Percentiles rank a stretch among this genome's conserved stretches.
Conservation (phyloP, 2,797 vertebrate genomes). For the Champsocephalus gunnari region DNA sequence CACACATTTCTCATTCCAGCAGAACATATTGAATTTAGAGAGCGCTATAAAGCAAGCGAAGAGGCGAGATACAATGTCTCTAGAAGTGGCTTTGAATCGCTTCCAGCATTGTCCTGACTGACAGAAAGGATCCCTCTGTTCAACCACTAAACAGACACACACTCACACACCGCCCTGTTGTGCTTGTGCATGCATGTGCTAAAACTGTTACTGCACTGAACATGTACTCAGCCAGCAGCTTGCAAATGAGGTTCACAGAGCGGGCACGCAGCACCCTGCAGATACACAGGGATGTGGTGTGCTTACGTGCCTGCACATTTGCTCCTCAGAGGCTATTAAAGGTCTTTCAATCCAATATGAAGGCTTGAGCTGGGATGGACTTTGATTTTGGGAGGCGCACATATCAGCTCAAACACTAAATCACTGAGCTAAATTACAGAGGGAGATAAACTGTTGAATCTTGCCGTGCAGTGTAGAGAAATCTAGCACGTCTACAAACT, state of each 20-base stretch:
- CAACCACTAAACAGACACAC: conserved; percentile 35
- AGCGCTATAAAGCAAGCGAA: conserved; percentile 54
- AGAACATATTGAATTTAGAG: conserved; percentile 60
- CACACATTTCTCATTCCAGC: conserved; percentile 45
- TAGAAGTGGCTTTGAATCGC: conserved; percentile 80
- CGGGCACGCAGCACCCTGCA: conserved; percentile 44
- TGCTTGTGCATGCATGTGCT: conserved; percentile 46
- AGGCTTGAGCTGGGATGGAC: conserved; percentile 37
- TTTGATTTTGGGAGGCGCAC: conserved; percentile 39
- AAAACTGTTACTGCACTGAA: conserved; percentile 52
- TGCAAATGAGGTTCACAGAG: conserved; percentile 68
- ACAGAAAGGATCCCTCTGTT: conserved; percentile 85
- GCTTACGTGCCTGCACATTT: conserved; percentile 21
- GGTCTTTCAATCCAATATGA: conserved; percentile 43
- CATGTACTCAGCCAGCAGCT: conserved; percentile 46
- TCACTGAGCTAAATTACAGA: conserved; percentile 35
- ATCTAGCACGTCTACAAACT: conserved; percentile 7
- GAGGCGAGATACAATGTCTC: conserved; percentile 71
- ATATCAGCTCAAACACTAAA: conserved; percentile 7
- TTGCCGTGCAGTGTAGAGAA: not conserved
- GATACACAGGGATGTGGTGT: conserved; percentile 45
- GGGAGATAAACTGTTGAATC: conserved; percentile 24
- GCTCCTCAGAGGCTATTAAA: conserved; percentile 37
- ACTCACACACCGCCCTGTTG: conserved; percentile 13
- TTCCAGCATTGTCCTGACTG: conserved; percentile 84